Evolutionary conservation across 2,113 vertebrate genomes (phyloP).

Genomic region (Ciconia stormi): DNA sequence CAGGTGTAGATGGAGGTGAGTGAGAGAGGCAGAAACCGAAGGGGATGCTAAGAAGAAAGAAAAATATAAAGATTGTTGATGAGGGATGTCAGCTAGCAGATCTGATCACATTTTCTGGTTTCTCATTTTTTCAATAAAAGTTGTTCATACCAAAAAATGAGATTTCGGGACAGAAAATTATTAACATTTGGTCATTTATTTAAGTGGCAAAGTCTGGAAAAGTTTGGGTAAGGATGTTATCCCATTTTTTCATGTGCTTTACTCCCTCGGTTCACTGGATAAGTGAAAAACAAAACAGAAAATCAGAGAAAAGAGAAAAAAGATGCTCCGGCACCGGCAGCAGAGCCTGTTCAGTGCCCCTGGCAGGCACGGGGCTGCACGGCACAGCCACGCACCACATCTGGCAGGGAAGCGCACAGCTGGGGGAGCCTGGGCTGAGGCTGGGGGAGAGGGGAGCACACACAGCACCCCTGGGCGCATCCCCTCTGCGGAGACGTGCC

Average conservation of each 20-base stretch:
- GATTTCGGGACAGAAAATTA: not conserved
- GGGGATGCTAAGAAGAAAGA: not conserved
- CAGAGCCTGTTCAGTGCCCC: no score
- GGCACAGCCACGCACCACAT: not conserved
- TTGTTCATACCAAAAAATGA: not conserved
- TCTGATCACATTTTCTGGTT: not conserved
- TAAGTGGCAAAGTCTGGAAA: not conserved
- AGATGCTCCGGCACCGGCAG: accelerated
- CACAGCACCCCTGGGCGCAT: not conserved
- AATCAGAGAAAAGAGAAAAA: not conserved
- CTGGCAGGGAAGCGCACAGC: not conserved
- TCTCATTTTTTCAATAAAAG: not conserved
- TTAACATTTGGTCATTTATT: not conserved
- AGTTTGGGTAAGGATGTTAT: not conserved
- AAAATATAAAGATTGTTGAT: not conserved
- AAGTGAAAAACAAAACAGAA: not conserved
- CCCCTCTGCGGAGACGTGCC: not conserved
- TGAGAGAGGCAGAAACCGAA: not conserved
- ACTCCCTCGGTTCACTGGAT: not conserved
- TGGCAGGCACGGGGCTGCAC: not conserved
- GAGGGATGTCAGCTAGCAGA: not conserved
- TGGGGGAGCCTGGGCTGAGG: not conserved
- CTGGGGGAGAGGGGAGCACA: not conserved
- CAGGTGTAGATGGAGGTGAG: not conserved
- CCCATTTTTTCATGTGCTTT: not conserved